Evolutionary conservation across 1,140 invertebrate species (phyloP).

Genomic region (Drosophila simulans): DNA sequence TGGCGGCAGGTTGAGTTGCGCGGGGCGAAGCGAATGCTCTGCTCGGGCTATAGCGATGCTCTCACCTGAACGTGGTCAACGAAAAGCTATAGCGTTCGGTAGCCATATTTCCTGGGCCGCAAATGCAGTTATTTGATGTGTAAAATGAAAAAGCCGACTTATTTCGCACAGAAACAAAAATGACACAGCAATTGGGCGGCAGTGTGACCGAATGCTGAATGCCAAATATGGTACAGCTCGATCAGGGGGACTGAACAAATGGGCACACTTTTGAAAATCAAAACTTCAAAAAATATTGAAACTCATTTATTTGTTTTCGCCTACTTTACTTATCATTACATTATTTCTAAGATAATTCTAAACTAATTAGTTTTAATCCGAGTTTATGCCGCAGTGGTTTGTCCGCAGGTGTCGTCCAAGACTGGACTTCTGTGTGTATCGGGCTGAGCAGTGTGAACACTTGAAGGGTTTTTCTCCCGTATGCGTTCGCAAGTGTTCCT

Average conservation of each 20-base stretch:
- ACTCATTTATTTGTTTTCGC: too few relatives aligned
- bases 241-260: too few relatives aligned
- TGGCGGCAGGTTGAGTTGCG: slow-evolving; percentile 45
- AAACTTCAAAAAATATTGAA: too few relatives aligned
- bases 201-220: slow-evolving; percentile 8
- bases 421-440: background rate
- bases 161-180: slow-evolving; percentile 57
- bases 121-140: slow-evolving; percentile 48
- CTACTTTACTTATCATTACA: too few relatives aligned
- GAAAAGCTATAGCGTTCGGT: slow-evolving; percentile 99
- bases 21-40: too few relatives aligned
- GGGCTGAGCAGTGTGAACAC: background rate
- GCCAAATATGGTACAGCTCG: too few relatives aligned
- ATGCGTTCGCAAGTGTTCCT: background rate
- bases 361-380: too few relatives aligned
- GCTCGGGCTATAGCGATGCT: background rate
- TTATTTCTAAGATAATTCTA: too few relatives aligned
- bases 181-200: slow-evolving; percentile 66
- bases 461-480: background rate
- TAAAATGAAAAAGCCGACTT: slow-evolving; percentile 63
- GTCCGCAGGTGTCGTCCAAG: background rate
- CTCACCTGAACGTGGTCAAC: slow-evolving; percentile 98
- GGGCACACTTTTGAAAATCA: background rate
- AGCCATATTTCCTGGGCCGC: slow-evolving; percentile 88
- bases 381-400: background rate